Conservation (phyloP, 1,140 invertebrate genomes). For the Melipona quadrifasciata region DNA sequence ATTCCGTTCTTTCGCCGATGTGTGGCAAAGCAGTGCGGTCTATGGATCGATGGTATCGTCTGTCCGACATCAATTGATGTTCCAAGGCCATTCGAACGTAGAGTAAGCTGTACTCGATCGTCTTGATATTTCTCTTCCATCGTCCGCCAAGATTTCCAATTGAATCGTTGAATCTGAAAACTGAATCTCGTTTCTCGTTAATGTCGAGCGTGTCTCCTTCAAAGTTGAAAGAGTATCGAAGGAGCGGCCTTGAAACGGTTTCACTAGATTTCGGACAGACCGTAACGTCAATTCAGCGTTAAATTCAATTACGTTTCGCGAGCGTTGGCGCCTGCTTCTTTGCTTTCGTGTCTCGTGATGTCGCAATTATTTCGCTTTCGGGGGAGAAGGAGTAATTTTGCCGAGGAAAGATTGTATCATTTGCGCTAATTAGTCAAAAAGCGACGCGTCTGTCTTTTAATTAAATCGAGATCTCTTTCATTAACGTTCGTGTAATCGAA, state of each 20-base stretch:
- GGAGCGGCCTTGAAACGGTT: background rate
- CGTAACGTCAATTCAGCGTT: background rate
- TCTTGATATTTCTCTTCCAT: background rate
- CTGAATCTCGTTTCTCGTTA: background rate
- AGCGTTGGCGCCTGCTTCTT: constrained; percentile 8
- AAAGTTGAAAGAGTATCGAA: background rate
- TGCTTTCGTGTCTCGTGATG: background rate
- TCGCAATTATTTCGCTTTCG: constrained; percentile 7
- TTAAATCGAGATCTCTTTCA: background rate
- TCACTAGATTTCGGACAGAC: background rate
- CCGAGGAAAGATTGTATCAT: background rate
- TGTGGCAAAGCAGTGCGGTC: constrained; percentile 3
- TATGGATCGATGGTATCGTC: background rate
- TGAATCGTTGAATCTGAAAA: background rate
- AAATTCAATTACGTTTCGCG: background rate
- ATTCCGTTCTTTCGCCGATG: background rate
- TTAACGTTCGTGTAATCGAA: background rate
- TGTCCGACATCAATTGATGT: background rate
- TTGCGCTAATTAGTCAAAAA: background rate
- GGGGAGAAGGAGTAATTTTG: background rate
- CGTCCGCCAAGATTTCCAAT: background rate
- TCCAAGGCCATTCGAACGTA: background rate
- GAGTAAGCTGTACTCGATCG: background rate
- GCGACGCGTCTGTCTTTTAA: background rate
- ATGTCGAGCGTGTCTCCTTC: background rate